Evolutionary conservation across 1,140 invertebrate genomes (phyloP).

Genomic region (Hycleus phaleratus): DNA sequence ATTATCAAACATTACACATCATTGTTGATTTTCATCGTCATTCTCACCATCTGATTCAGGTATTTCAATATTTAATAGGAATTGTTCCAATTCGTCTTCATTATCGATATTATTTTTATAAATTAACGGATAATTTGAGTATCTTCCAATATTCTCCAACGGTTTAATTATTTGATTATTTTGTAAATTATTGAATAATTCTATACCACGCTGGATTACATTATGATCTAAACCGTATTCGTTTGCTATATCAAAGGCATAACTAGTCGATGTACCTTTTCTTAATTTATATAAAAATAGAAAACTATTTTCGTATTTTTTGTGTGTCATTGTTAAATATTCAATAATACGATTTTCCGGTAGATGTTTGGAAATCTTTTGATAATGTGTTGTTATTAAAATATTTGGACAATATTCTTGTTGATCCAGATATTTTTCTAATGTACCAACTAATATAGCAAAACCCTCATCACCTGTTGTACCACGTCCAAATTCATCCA

Average conservation of each 20-base stretch:
- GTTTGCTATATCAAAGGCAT: conserved; percentile 28
- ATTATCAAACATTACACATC: neutral
- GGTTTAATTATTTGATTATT: conserved; percentile 10
- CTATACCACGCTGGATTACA: conserved; percentile 23
- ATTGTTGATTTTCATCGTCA: neutral
- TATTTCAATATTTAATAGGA: neutral
- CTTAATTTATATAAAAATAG: conserved; percentile 34
- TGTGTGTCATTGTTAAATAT: conserved; percentile 32
- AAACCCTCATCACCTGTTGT: conserved; percentile 71
- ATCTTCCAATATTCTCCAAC: neutral
- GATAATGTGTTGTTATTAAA: conserved; percentile 71
- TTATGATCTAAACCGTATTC: conserved; percentile 23
- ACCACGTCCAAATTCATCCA: conserved; percentile 90
- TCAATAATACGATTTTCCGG: conserved; percentile 58
- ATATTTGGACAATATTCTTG: conserved; percentile 59
- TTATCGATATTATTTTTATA: too few species aligned
- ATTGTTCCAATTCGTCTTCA: neutral
- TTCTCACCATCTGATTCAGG: neutral
- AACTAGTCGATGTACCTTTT: conserved; percentile 33
- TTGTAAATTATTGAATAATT: conserved; percentile 15
- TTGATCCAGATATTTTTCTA: conserved; percentile 56
- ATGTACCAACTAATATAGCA: conserved; percentile 56
- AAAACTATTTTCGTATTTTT: conserved; percentile 19
- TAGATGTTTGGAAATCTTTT: conserved; percentile 52
- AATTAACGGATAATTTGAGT: too few species aligned